Evolutionary conservation across 2,797 vertebrate genomes (phyloP), one percentile per base, ranked within the genome.

Genomic region (Pipistrellus pygmaeus): DNA sequence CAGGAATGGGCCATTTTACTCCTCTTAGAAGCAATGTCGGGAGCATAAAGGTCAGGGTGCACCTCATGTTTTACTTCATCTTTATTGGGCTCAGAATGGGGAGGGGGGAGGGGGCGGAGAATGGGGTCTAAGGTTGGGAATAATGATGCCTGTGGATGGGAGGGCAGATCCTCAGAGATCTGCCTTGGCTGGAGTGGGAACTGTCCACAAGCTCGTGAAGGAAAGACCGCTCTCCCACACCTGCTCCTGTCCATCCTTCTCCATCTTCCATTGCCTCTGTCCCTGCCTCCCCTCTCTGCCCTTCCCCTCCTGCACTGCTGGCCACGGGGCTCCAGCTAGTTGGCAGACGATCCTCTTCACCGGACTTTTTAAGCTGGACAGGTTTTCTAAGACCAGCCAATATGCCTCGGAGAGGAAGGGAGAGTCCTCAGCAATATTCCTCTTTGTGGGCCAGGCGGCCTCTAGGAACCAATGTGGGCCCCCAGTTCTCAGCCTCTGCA

Each of bases 401-500:
- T 18, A 30, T 0, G 14, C 62, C 11, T 7, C 15, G 6, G 38
- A 80, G 30, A 76, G 32, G 77, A 90, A 53, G 30, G 44, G 20
- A 30, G n/a, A 9, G 46, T 10, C 66, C 68, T 57, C 2, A 21
- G 78, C 80, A n/a, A 5, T 17, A 8, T 8, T 25, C 48, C 66
- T 21, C 25, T 53, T 23, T 95, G 44, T 21, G 77, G 60, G 21
- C 76, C 62, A 41, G 23, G 88, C 20, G 46, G n/a, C 81, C 48
- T 13, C 83, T 75, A 32, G 83, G 51, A 88, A 88, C 23, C 51
- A 2, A 6, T 0, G 10, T 20, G n/a, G 51, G 41, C 25, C 62
- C 57, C 18, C 69, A 30, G 60, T 80, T 85, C 93, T 89, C 88
- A 95, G 93, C 48, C 85, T 95, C 85, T 6, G n/a, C 69, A 64